Base-by-base conservation (phyloP, 2,113 vertebrate species). In the Gadus chalcogrammus region DNA sequence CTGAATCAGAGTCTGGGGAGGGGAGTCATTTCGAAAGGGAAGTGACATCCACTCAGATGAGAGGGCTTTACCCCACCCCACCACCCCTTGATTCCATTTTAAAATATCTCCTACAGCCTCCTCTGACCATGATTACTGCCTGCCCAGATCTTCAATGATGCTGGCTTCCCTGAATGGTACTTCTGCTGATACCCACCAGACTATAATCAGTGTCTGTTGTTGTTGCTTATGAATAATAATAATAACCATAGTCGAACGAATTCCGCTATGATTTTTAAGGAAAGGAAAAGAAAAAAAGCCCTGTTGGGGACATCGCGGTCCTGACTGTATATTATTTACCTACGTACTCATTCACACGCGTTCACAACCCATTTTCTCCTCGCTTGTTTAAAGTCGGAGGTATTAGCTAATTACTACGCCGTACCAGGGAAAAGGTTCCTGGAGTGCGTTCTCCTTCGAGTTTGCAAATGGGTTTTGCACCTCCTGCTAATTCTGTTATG, bases 41-140 rank as follows among this genome's bases (percentile, higher is more conserved):
- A 65, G 73, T 78, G 38, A 62, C 61, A 72, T 82, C 65, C 69
- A 48, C 48, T 83, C 61, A 68, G 28, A 68, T 67, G 24, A 59
- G 5, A 13, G 64, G 67, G 68, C 70, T 38, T 18, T 22, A 18
- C 6, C 65, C 84, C 71, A 20, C n/a, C 72, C 81, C 86, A 76
- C 80, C 70, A 69, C 73, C 81, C 58, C 62, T 82, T 87, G 76
- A 80, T 73, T 71, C 68, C 87, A 80, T 88, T 83, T 86, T 89
- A 87, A 91, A 92, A 61, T 92, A 90, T 93, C 84, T 91, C 83
- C 90, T 84, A 91, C 91, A 93, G 92, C 90, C 83, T 83, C 79
- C 84, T 71, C 89, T 91, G 92, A 92, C 89, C 92, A 93, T 88
- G 88, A 90, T 91, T 93, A 92, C 91, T 93, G 89, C 89, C 84